phyloP scores from a whole-genome alignment of 2,888 invertebrate genomes.

The Plebejus anna region DNA sequence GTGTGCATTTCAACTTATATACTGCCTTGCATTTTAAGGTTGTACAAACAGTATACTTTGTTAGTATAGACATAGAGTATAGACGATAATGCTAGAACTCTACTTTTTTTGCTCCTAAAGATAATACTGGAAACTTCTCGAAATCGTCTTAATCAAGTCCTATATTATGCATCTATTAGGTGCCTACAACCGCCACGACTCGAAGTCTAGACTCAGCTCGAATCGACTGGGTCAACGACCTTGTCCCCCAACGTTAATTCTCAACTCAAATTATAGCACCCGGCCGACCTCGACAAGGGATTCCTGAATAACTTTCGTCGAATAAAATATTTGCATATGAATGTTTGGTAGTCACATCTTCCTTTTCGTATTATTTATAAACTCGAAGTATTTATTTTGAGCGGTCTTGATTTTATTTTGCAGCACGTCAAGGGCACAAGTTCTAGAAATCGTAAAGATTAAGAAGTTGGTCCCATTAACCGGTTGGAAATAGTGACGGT shows the following conservation, averaged over 20 bases:
- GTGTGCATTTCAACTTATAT: slow-evolving; percentile 3
- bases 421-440: slow-evolving; percentile 1
- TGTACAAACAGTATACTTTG: background rate
- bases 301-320: background rate
- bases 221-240: background rate
- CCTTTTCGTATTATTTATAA: background rate
- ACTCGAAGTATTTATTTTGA: background rate
- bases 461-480: background rate
- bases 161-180: background rate
- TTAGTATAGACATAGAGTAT: background rate
- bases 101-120: background rate
- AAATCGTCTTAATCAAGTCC: background rate
- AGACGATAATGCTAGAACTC: background rate
- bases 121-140: background rate
- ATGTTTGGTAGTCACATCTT: background rate
- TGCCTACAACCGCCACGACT: background rate
- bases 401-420: background rate
- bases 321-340: background rate
- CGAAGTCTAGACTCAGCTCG: slow-evolving; percentile 14
- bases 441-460: slow-evolving; percentile 5
- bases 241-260: slow-evolving; percentile 10
- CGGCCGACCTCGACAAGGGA: background rate
- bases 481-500: background rate
- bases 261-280: background rate
- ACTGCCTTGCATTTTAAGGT: background rate